These are phyloP conservation scores for Grammomys dolichurus DNA, from an alignment of 2,113 vertebrate species.

Conservation along the genomic window DNA sequence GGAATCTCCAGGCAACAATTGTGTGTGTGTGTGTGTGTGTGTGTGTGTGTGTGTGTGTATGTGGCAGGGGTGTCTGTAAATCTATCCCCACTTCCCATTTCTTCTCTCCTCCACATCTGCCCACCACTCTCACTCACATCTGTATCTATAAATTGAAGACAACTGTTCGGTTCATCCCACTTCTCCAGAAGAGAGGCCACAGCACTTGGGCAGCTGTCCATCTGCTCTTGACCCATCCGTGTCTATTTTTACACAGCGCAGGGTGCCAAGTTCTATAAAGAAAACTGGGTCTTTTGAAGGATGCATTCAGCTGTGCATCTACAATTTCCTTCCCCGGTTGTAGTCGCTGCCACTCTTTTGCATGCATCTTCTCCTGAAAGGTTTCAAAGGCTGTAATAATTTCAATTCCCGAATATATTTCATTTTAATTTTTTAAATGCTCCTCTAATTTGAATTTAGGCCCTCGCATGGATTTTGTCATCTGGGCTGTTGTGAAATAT, in stretches of 20 bases:
- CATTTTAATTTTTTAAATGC: constrained; percentile 79
- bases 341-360: neutral
- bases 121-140: neutral
- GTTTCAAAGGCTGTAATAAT: constrained; percentile 58
- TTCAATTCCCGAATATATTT: constrained; percentile 73
- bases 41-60: no score
- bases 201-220: neutral
- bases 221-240: neutral
- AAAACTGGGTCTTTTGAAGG: constrained; percentile 35
- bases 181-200: neutral
- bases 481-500: constrained; percentile 80
- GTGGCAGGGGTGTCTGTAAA: neutral
- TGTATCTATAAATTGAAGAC: neutral
- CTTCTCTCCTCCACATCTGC: neutral
- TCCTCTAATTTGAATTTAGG: constrained; percentile 74
- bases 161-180: neutral
- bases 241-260: neutral
- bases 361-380: neutral
- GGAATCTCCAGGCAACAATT: neutral
- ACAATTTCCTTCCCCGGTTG: neutral
- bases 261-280: neutral
- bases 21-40: neutral
- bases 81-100: neutral
- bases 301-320: neutral
- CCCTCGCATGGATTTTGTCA: constrained; percentile 68